A percentile compares a stretch with the other conserved stretches of the same genome.
phyloP scores from a whole-genome alignment of 1,140 invertebrate genomes.

The Solen grandis region DNA sequence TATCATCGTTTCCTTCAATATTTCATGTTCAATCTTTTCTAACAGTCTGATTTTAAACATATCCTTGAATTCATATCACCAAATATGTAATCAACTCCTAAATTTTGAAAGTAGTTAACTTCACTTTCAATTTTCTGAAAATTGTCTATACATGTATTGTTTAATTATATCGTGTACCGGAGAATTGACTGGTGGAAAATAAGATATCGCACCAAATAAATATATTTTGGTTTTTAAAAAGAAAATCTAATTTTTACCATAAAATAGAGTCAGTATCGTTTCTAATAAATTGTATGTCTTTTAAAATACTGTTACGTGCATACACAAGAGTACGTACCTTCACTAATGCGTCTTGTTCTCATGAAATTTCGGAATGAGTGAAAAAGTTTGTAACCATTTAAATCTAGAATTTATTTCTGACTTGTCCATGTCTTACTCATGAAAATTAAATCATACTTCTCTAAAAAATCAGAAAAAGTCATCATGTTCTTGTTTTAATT shows the following conservation, averaged over 20 bases:
- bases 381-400: slow-evolving; percentile 6
- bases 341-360: background rate
- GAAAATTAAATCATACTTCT: background rate
- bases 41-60: background rate
- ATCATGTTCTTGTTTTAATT: no score
- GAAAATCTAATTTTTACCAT: background rate
- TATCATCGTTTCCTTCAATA: background rate
- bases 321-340: background rate
- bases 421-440: background rate
- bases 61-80: background rate
- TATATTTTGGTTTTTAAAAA: background rate
- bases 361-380: background rate
- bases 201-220: background rate
- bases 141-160: no score
- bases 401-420: background rate
- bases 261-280: background rate
- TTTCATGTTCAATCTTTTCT: background rate
- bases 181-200: background rate
- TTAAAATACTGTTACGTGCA: background rate
- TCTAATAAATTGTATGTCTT: background rate
- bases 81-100: background rate
- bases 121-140: background rate
- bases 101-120: background rate
- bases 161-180: no score
- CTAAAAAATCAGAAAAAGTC: background rate